These are phyloP conservation scores for Urocitellus parryii DNA, from an alignment of 2,113 vertebrate genomes.

Conservation along the genomic window DNA sequence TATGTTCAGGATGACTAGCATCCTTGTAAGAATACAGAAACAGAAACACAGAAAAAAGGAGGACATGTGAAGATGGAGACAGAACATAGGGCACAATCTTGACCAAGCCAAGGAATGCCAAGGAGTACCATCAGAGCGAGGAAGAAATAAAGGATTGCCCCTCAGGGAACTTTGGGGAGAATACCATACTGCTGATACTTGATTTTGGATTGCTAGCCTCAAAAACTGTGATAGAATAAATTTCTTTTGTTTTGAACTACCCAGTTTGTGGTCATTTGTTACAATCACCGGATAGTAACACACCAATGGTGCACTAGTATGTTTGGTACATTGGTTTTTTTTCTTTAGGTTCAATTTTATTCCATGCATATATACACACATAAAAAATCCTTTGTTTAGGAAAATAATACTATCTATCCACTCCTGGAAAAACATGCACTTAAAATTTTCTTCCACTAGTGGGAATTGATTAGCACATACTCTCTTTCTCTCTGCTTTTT, in stretches of 20 bases:
- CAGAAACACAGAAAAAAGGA: background rate
- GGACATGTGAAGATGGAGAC: background rate
- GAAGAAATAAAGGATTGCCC: background rate
- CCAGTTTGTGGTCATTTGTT: background rate
- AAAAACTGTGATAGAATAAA: background rate
- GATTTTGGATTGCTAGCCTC: background rate
- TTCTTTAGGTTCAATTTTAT: background rate
- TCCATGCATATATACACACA: background rate
- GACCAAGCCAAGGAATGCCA: background rate
- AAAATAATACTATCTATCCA: constrained; percentile 10
- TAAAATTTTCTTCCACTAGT: background rate
- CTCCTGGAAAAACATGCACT: background rate
- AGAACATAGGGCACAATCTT: background rate
- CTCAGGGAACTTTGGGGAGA: background rate
- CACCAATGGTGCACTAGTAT: background rate
- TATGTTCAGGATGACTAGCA: background rate
- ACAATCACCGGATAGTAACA: background rate
- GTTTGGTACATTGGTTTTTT: background rate
- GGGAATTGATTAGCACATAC: background rate
- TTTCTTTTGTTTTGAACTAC: background rate
- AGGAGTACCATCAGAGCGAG: background rate
- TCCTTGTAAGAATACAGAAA: background rate
- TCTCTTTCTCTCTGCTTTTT: background rate
- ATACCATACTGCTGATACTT: background rate
- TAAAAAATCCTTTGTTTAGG: background rate